Evolutionary conservation across 2,888 invertebrate species (phyloP), one percentile per base, ranked within the genome.

Genomic region (Nemapogon koenigi): DNA sequence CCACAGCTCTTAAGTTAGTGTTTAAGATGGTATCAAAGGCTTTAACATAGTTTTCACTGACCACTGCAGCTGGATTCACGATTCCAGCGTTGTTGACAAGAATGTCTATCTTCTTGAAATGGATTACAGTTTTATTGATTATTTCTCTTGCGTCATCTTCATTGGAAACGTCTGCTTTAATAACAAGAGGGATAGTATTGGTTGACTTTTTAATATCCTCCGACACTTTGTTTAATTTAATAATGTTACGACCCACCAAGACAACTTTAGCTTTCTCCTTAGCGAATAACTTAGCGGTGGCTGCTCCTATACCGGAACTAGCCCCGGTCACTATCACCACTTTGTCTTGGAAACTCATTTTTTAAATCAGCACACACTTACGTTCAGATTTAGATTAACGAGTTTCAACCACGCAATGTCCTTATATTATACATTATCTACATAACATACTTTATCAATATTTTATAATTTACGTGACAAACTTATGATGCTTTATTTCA

Each of bases 261-360:
- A 53, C 50, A 16, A 61, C 43, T 41, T 52, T 55, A 31, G 62
- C 62, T 26, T 54, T 53, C 37, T 50, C 36, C 45, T 57, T 58
- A 1, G 61, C 52, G 41, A 63, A 61, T 41, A 51, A 43, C 31
- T 52, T 18, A 19, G 62, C 54, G 18, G 53, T 49, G 7, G 52
- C 52, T 48, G 57, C 54, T n/a, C 63, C 62, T 3, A 63, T 52
- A 7, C 59, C 59, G 1, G 57, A 59, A 6, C 50, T 48, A 4
- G 58, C 59, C 22, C 61, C 57, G 2, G 64, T 62, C 35, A 63
- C 43, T 35, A 59, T 22, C 2, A 60, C 53, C 2, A 57, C 50
- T 55, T 61, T 57, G 7, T 27, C 18, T 6, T 10, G 4, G 16
- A 25, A 35, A 26, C 35, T 35, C 35, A 35, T 35, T 26, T 35